These are phyloP conservation scores for Lanius collurio DNA, from an alignment of 2,113 vertebrate species.

Conservation along the genomic window DNA sequence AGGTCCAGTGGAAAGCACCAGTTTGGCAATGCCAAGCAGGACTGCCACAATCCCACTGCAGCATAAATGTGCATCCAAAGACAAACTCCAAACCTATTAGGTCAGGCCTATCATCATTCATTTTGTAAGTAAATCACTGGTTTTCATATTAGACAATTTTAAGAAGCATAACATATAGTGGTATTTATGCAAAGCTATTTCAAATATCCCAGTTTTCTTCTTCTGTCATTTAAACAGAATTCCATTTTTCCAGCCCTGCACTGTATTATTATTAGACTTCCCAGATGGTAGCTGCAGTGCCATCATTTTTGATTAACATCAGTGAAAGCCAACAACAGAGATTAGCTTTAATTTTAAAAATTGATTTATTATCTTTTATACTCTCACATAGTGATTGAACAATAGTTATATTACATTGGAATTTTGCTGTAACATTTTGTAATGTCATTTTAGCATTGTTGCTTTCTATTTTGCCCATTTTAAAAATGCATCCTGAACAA, in stretches of 20 bases:
- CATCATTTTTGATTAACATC: conserved; percentile 40
- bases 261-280: not conserved
- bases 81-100: not conserved
- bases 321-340: conserved; percentile 13
- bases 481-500: conserved; percentile 64
- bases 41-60: not conserved
- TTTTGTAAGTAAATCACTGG: not conserved
- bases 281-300: not conserved
- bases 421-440: conserved; percentile 46
- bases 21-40: not conserved
- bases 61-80: not conserved
- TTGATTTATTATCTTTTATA: conserved; percentile 12
- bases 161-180: not conserved
- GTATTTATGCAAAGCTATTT: not conserved
- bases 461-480: conserved; percentile 57
- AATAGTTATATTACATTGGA: conserved; percentile 49
- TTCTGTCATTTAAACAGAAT: not conserved
- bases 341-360: not conserved
- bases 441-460: conserved; percentile 52
- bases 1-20: not conserved
- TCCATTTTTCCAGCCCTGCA: not conserved
- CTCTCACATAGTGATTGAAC: not conserved
- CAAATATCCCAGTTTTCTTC: not conserved
- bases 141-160: not conserved
- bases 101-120: not conserved